Percentiles rank a stretch among this genome's conserved stretches.
phyloP scores from a whole-genome alignment of 2,113 vertebrate species.

The Corapipo altera region DNA sequence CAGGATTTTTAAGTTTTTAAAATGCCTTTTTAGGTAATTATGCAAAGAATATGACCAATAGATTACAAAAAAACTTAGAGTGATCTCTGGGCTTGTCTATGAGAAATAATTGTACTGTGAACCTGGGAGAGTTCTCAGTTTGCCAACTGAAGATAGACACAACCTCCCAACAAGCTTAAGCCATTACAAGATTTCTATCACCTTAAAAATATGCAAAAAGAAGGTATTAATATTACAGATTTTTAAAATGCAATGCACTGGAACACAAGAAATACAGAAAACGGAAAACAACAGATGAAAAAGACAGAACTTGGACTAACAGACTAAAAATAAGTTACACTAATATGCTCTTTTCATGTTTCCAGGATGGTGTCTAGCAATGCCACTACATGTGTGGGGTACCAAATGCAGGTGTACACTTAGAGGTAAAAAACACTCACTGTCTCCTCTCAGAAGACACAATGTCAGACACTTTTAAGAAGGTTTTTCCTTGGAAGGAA shows the following conservation, averaged over 20 bases:
- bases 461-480: neutral
- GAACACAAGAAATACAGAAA: neutral
- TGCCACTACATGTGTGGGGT: neutral
- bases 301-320: neutral
- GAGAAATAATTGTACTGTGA: neutral
- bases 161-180: neutral
- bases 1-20: neutral
- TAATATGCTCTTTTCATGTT: neutral
- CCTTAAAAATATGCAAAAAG: neutral
- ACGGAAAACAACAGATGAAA: neutral
- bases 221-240: neutral
- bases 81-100: neutral
- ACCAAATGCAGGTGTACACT: neutral
- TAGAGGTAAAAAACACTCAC: neutral
- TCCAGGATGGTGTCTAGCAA: neutral
- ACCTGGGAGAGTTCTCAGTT: neutral
- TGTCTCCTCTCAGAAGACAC: neutral
- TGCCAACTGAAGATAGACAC: neutral
- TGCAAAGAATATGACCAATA: neutral
- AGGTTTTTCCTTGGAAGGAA: neutral
- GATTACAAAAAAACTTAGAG: neutral
- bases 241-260: neutral
- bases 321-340: neutral
- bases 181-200: neutral
- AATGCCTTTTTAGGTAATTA: neutral